Conservation (phyloP, 2,888 invertebrate genomes). For the Limnephilus auricula region DNA sequence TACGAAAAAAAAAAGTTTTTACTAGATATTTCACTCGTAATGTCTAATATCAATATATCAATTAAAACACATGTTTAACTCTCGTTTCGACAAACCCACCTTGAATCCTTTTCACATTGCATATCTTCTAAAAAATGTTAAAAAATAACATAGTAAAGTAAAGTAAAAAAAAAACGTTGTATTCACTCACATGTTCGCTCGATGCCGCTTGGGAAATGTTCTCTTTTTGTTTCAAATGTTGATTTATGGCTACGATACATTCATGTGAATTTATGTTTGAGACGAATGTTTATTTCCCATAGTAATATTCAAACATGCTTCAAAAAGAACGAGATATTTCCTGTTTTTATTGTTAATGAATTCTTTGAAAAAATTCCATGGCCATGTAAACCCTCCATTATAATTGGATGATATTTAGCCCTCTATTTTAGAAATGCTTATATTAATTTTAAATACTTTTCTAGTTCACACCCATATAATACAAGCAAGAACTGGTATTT, state of each 20-base stretch:
- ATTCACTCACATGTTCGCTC: not conserved
- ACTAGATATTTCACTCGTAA: no score
- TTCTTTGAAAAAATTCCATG: not conserved
- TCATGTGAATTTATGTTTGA: not conserved
- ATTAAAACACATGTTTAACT: not conserved
- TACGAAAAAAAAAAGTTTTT: no score
- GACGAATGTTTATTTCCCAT: not conserved
- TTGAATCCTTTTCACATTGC: not conserved
- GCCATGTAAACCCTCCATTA: no score
- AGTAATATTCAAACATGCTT: not conserved
- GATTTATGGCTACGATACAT: conserved; percentile 27
- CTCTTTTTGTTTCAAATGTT: conserved; percentile 21
- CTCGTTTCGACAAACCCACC: not conserved
- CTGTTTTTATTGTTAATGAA: not conserved
- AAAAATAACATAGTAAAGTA: not conserved
- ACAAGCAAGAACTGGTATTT: no score
- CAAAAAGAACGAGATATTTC: not conserved
- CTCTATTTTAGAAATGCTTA: no score
- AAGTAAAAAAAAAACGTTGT: not conserved
- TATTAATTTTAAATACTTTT: no score
- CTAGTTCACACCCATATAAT: no score
- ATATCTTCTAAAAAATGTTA: not conserved
- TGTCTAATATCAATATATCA: not conserved
- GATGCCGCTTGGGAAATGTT: not conserved
- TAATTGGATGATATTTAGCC: no score